phyloP scores from a whole-genome alignment of 1,140 invertebrate genomes.

The Venustaconcha ellipsiformis region DNA sequence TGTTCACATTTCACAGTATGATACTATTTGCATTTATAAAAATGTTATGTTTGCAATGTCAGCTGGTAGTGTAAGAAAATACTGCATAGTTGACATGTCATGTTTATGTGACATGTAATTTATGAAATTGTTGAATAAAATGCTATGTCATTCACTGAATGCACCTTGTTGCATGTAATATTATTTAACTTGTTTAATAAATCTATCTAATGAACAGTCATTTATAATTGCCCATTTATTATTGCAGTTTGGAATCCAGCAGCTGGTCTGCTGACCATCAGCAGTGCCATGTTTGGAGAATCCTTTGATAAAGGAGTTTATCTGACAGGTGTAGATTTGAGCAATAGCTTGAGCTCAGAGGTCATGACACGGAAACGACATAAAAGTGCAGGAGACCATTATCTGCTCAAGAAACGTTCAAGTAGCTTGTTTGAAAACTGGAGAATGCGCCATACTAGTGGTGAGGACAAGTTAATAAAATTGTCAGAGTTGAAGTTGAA shows the following conservation, averaged over 20 bases:
- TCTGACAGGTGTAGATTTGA: neutral
- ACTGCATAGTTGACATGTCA: too few relatives aligned
- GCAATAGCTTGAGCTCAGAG: slow-evolving; percentile 21
- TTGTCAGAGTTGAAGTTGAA: slow-evolving; percentile 38
- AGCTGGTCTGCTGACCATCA: slow-evolving; percentile 74
- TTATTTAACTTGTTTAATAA: too few relatives aligned
- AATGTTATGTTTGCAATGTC: too few relatives aligned
- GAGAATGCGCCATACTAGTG: slow-evolving; percentile 44
- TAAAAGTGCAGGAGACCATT: slow-evolving; percentile 60
- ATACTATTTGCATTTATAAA: too few relatives aligned
- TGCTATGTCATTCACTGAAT: too few relatives aligned
- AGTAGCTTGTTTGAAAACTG: slow-evolving; percentile 53
- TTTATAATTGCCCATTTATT: slow-evolving; percentile 8
- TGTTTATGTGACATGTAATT: too few relatives aligned
- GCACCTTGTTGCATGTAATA: too few relatives aligned
- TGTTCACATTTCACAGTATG: too few relatives aligned
- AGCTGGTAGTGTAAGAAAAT: too few relatives aligned
- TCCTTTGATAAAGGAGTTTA: slow-evolving; percentile 16
- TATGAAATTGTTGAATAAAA: too few relatives aligned
- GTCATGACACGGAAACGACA: slow-evolving; percentile 53
- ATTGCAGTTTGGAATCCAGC: slow-evolving; percentile 72
- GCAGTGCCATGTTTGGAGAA: slow-evolving; percentile 22
- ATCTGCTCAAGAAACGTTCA: slow-evolving; percentile 46
- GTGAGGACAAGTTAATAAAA: slow-evolving; percentile 37
- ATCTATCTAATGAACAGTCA: too few relatives aligned